Conservation (phyloP, 2,797 vertebrate genomes). For the Alca torda region DNA sequence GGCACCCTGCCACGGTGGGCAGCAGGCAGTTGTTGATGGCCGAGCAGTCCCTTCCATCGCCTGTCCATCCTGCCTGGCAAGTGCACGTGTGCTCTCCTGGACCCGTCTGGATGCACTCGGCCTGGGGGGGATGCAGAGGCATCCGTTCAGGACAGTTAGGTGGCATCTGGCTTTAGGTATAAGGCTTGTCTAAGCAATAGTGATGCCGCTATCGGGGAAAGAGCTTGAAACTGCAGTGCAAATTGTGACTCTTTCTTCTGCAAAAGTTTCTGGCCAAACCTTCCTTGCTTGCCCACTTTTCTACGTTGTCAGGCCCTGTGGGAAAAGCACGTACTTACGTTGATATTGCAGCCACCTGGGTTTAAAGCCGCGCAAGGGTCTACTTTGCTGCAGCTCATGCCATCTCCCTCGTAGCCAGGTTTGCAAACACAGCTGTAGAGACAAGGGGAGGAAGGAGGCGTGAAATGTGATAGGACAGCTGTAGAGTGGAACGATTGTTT, state of each 20-base stretch:
- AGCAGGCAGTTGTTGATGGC: conserved; percentile 87
- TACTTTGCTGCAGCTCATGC: conserved; percentile 80
- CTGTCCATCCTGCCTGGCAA: conserved; percentile 88
- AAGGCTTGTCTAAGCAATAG: neutral
- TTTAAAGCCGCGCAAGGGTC: conserved; percentile 81
- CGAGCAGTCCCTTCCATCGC: conserved; percentile 84
- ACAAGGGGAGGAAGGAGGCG: neutral
- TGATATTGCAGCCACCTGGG: conserved; percentile 80
- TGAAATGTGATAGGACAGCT: neutral
- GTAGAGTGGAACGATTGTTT: neutral
- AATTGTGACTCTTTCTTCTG: neutral
- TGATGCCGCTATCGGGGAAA: accelerated
- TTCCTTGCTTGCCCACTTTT: neutral
- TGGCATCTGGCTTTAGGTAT: neutral
- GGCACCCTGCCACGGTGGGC: conserved; percentile 78
- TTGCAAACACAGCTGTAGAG: conserved; percentile 88
- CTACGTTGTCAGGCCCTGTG: neutral
- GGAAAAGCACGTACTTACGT: conserved; percentile 74
- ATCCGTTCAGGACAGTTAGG: neutral
- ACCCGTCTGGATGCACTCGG: conserved; percentile 83
- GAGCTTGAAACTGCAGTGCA: neutral
- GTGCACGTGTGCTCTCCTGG: conserved; percentile 75
- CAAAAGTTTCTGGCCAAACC: neutral
- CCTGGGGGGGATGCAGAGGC: conserved; percentile 71
- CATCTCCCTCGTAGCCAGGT: conserved; percentile 87